Conservation (phyloP, 2,797 vertebrate genomes). For the Tragopan temminckii region DNA sequence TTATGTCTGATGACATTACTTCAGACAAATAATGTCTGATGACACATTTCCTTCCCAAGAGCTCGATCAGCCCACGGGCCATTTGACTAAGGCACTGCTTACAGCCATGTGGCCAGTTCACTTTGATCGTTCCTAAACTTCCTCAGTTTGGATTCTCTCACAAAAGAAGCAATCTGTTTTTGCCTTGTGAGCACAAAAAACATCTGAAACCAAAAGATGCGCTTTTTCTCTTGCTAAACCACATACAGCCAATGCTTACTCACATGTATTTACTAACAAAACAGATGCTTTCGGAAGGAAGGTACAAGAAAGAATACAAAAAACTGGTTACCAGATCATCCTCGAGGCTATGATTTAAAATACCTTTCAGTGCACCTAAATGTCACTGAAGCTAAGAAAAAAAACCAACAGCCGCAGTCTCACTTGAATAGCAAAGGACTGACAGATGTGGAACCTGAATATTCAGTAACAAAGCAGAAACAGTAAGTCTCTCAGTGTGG, state of each 20-base stretch:
- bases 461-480: conserved; percentile 73
- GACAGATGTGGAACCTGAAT: conserved; percentile 72
- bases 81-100: fast-evolving
- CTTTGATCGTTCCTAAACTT: background rate
- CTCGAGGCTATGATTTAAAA: conserved; percentile 14
- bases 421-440: conserved; percentile 33
- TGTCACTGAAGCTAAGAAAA: background rate
- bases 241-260: background rate
- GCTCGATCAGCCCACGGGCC: background rate
- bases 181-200: background rate
- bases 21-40: background rate
- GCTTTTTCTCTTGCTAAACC: background rate
- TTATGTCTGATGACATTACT: background rate
- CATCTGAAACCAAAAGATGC: background rate
- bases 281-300: conserved; percentile 28
- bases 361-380: conserved; percentile 36
- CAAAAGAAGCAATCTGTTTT: background rate
- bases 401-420: background rate
- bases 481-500: conserved; percentile 45
- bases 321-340: background rate
- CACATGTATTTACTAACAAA: conserved; percentile 20
- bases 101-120: background rate
- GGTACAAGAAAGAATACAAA: background rate
- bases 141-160: background rate
- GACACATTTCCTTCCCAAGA: background rate